A percentile compares a stretch with the other conserved stretches of the same genome.
Evolutionary conservation across 2,113 vertebrate species (phyloP).

Genomic region (Uropsilus gracilis): DNA sequence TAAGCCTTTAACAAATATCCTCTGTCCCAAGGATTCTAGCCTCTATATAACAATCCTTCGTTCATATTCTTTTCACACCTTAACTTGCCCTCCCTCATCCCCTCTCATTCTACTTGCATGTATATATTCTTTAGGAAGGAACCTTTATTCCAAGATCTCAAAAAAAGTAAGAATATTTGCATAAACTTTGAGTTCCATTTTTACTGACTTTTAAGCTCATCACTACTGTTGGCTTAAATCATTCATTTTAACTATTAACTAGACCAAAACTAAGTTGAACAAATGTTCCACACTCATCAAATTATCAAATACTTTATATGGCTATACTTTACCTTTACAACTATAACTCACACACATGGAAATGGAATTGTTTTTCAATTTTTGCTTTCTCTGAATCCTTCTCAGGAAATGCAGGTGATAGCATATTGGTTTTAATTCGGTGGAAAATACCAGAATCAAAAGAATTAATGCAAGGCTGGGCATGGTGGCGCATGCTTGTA

Average conservation of each 20-base stretch:
- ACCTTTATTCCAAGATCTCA: neutral
- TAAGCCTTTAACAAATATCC: neutral
- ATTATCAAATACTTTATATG: constrained; percentile 12
- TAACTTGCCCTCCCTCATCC: neutral
- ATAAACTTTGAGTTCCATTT: neutral
- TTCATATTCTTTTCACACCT: neutral
- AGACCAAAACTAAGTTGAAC: neutral
- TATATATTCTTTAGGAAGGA: neutral
- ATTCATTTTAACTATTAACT: neutral
- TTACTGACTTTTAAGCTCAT: neutral
- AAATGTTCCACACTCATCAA: neutral
- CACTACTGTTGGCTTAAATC: neutral
- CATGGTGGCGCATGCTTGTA: too few species aligned
- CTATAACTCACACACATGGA: neutral
- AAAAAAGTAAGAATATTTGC: neutral
- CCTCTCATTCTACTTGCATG: neutral
- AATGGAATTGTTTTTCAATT: neutral
- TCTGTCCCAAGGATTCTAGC: neutral
- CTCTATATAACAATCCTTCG: neutral
- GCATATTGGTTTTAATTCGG: neutral
- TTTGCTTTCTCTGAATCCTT: constrained; percentile 31
- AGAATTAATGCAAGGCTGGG: neutral
- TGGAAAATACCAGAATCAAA: neutral
- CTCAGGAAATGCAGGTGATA: neutral
- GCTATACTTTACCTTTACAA: neutral